These are phyloP conservation scores for Lithobates sylvaticus DNA, from an alignment of 2,797 vertebrate genomes.

Conservation along the genomic window DNA sequence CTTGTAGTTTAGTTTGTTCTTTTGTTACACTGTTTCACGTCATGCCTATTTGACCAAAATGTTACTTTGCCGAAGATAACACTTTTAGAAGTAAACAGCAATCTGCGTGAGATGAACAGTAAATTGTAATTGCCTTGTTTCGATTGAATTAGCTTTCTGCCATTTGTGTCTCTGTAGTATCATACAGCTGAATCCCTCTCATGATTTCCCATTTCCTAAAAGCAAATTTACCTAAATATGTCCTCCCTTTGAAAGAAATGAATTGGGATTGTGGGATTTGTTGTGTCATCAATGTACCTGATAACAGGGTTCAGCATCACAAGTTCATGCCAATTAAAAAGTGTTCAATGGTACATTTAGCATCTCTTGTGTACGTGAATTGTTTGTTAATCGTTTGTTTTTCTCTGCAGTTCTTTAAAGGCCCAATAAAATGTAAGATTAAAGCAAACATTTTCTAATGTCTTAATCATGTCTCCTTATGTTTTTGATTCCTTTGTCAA, in stretches of 20 bases:
- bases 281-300: slow-evolving; percentile 4
- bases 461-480: slow-evolving; percentile 31
- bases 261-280: slow-evolving; percentile 42
- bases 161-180: slow-evolving; percentile 30
- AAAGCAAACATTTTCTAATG: slow-evolving; percentile 12
- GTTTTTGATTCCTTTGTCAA: background rate
- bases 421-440: slow-evolving; percentile 10
- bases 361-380: slow-evolving; percentile 22
- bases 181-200: slow-evolving; percentile 30
- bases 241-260: slow-evolving; percentile 12
- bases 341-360: slow-evolving; percentile 8
- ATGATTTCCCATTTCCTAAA: slow-evolving; percentile 45
- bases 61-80: slow-evolving; percentile 22
- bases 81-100: slow-evolving; percentile 15
- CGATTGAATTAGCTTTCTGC: slow-evolving; percentile 21
- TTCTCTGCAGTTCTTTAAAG: background rate
- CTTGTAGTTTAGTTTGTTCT: background rate
- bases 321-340: slow-evolving; percentile 39
- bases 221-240: slow-evolving; percentile 33
- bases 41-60: background rate
- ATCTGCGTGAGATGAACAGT: slow-evolving; percentile 34
- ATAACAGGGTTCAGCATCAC: slow-evolving; percentile 28
- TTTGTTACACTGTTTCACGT: background rate
- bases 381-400: slow-evolving; percentile 17
- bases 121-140: slow-evolving; percentile 29